Evolutionary conservation across 1,140 invertebrate genomes (phyloP).

Genomic region (Heliconius eleuchia): DNA sequence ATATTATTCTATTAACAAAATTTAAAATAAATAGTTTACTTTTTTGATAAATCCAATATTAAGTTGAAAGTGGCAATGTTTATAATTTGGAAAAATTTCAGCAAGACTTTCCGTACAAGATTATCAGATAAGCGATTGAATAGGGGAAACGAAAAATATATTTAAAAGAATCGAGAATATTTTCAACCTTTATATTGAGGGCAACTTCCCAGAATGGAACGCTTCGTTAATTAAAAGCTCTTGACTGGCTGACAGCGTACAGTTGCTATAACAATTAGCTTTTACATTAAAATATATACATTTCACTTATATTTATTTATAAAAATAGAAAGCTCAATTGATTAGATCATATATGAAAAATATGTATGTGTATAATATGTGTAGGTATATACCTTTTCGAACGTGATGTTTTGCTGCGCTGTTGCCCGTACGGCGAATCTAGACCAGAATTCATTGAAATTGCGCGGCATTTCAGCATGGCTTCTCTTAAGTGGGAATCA

Average conservation of each 20-base stretch:
- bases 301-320: too few relatives aligned
- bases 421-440: slow-evolving; percentile 50
- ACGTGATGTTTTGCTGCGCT: slow-evolving; percentile 50
- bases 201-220: slow-evolving; percentile 18
- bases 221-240: slow-evolving; percentile 14
- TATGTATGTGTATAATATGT: slow-evolving; percentile 14
- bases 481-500: slow-evolving; percentile 52
- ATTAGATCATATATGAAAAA: neutral
- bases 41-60: too few relatives aligned
- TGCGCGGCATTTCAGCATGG: slow-evolving; percentile 56
- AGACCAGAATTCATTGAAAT: slow-evolving; percentile 72
- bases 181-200: slow-evolving; percentile 14
- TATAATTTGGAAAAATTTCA: too few relatives aligned
- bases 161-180: slow-evolving; percentile 18
- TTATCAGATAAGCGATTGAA: slow-evolving; percentile 20
- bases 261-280: neutral
- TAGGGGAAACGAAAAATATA: slow-evolving; percentile 13
- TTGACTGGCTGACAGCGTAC: neutral
- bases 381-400: slow-evolving; percentile 55
- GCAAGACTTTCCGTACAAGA: neutral
- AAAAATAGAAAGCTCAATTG: too few relatives aligned
- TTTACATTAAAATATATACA: neutral
- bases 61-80: too few relatives aligned
- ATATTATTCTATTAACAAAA: too few relatives aligned
- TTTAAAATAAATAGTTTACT: too few relatives aligned